Evolutionary conservation across 2,113 vertebrate species (phyloP).

Genomic region (Lepus americanus): DNA sequence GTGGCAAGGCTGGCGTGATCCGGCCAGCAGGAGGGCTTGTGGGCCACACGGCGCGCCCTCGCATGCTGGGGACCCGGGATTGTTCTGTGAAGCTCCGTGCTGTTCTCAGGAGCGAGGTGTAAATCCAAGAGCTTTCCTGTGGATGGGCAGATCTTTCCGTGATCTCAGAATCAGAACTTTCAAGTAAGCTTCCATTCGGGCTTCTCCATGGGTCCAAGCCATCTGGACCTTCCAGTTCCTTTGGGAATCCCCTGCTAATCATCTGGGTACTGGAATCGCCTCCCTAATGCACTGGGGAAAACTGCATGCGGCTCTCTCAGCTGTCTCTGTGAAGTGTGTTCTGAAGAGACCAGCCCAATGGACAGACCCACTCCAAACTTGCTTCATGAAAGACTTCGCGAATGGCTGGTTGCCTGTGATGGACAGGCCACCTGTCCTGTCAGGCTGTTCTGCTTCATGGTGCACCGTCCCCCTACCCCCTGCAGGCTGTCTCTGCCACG

Average conservation of each 20-base stretch:
- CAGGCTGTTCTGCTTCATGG: not conserved
- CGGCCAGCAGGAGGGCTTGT: not conserved
- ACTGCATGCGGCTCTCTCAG: not conserved
- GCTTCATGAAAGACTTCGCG: not conserved
- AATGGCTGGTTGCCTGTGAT: not conserved
- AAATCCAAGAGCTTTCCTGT: not conserved
- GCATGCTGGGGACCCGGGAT: not conserved
- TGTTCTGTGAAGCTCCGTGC: not conserved
- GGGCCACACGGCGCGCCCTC: not conserved
- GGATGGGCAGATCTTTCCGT: not conserved
- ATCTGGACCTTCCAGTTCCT: not conserved
- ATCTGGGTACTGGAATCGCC: not conserved
- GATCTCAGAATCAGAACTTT: not conserved
- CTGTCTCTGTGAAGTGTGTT: not conserved
- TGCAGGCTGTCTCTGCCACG: too few relatives aligned
- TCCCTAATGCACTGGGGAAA: not conserved
- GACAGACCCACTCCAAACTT: not conserved
- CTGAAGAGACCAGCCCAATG: not conserved
- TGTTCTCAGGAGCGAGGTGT: not conserved
- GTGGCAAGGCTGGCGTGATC: slow-evolving; percentile 30
- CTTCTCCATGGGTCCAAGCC: not conserved
- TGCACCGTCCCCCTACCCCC: not conserved
- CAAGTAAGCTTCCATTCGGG: not conserved
- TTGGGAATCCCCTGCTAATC: slow-evolving; percentile 16
- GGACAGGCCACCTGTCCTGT: not conserved